Conservation (phyloP, 2,797 vertebrate genomes). For the Diglossa cyanea region DNA sequence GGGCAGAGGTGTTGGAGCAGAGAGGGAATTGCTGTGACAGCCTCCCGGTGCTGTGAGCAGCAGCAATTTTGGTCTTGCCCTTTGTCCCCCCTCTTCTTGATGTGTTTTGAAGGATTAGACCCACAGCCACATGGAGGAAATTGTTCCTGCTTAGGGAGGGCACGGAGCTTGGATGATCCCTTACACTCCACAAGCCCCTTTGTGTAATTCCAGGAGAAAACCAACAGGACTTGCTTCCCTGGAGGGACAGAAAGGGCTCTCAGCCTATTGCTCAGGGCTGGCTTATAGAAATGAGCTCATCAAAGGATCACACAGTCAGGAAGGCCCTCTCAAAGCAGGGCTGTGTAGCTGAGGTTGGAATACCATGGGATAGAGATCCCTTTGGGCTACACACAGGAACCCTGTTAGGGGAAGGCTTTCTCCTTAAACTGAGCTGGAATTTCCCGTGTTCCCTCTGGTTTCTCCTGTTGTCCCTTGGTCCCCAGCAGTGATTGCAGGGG, state of each 20-base stretch:
- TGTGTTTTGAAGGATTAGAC: neutral
- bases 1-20: neutral
- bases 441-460: neutral
- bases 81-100: neutral
- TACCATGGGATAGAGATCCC: neutral
- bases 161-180: neutral
- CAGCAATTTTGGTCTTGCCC: neutral
- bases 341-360: neutral
- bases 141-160: neutral
- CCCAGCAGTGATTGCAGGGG: neutral
- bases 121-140: neutral
- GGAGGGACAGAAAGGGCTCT: neutral
- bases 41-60: neutral
- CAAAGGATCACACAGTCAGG: neutral
- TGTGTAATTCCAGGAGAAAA: neutral
- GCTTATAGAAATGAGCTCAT: neutral
- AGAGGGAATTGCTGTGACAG: neutral
- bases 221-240: neutral
- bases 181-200: neutral
- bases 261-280: neutral
- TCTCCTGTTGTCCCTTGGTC: neutral
- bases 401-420: neutral
- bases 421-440: neutral
- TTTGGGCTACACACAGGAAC: neutral
- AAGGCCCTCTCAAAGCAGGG: neutral